A percentile compares a stretch with the other conserved stretches of the same genome.
Evolutionary conservation across 1,140 invertebrate species (phyloP).

Genomic region (Gerris buenoi): DNA sequence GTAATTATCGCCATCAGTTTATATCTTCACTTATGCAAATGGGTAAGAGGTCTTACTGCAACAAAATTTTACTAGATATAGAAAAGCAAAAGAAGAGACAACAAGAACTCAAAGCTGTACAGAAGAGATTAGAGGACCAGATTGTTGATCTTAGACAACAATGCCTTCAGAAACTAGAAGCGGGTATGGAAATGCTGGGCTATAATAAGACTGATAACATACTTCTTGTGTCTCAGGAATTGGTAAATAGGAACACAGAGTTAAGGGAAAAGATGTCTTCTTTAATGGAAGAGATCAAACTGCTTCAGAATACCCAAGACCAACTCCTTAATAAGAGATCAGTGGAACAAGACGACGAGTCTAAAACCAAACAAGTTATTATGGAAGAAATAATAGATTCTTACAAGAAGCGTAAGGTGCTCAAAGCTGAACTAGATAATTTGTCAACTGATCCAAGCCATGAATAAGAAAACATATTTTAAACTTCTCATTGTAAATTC

Average conservation of each 20-base stretch:
- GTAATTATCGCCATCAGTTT: not conserved
- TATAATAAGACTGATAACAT: not conserved
- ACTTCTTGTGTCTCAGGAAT: not conserved
- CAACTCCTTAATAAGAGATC: not conserved
- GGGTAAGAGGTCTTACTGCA: not conserved
- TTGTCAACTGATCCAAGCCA: not conserved
- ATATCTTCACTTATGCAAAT: not conserved
- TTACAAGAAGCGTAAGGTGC: not conserved
- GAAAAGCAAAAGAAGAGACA: not conserved
- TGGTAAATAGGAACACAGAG: not conserved
- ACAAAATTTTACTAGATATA: not conserved
- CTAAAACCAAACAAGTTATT: not conserved
- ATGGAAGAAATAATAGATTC: not conserved
- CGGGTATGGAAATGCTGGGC: not conserved
- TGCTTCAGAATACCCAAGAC: not conserved
- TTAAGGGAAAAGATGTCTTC: not conserved
- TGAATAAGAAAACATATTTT: too few species aligned
- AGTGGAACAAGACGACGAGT: not conserved
- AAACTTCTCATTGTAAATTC: too few species aligned
- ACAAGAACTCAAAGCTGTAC: not conserved
- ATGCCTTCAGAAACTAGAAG: not conserved
- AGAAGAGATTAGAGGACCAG: not conserved
- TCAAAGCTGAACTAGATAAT: not conserved
- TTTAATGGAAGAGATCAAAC: not conserved
- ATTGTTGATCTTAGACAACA: not conserved